Base-by-base conservation (phyloP, 2,888 invertebrate genomes). In the Sinodicranocentrus sp. region DNA sequence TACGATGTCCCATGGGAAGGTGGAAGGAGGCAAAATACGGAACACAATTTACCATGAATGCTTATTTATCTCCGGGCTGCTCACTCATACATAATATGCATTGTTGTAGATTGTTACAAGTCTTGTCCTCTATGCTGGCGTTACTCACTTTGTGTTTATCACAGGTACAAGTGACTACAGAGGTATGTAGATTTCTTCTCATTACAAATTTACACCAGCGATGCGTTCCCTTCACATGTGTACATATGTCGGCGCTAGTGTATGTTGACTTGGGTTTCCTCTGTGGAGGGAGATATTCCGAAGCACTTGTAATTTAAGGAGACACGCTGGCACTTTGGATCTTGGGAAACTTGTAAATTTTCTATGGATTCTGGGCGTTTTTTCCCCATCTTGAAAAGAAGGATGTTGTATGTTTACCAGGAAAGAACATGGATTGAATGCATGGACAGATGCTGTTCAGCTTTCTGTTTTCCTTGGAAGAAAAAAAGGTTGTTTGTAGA, bases 21-120 rank as follows among this genome's bases (percentile, higher is more conserved):
- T 33, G n/a, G 13, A 44, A 23, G 21, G 21, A 8, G 23, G 25
- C 26, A n/a, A 71, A 57, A 72, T 19, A 57, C 15, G 71, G 52
- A 26, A 72, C 57, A 57, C 71, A 59, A 72, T 72, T 72, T 72
- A 52, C 17, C 39, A 28, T 23, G 54, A 72, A 72, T 57, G 43
- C 57, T 39, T 72, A 57, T 72, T 57, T 72, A 57, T 72, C 39
- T 39, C 13, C 19, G 25, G 8, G 39, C 57, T 57, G 59, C 57
- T 57, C 39, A 43, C 57, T 43, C 57, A 23, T 71, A 63, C 63
- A 63, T 63, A 33, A 33, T 63, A 63, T 63, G 63, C 43, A 25
- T 28, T 28, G 26, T 23, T 48, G 63, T 28, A 33, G 33, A 44
- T 10, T 23, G 44, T 54, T 19, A 21, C 17, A 65, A 8, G 1